Evolutionary conservation across 2,888 invertebrate species (phyloP).

Genomic region (Agrotis clavis): DNA sequence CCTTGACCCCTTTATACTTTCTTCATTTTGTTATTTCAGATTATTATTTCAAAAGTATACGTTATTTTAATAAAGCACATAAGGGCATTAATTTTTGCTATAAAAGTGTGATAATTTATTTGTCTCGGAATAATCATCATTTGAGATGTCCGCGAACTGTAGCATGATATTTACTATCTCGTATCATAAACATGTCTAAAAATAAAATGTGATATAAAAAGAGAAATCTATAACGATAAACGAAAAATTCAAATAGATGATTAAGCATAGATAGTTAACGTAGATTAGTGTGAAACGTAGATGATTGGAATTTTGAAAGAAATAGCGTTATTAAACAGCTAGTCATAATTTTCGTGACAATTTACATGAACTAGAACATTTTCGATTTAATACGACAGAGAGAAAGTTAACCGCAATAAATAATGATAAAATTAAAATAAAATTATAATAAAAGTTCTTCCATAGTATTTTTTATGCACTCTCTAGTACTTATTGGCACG

Average conservation of each 20-base stretch:
- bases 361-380: constrained; percentile 27
- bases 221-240: constrained; percentile 29
- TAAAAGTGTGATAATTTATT: not conserved
- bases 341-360: constrained; percentile 22
- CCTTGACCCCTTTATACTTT: not conserved
- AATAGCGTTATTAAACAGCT: constrained; percentile 15
- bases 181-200: constrained; percentile 10
- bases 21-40: not conserved
- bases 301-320: constrained; percentile 32
- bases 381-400: constrained; percentile 39
- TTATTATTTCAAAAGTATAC: not conserved
- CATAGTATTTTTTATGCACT: constrained; percentile 62
- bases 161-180: not conserved
- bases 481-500: constrained; percentile 54
- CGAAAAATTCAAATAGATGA: constrained; percentile 22
- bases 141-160: not conserved
- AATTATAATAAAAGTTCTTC: constrained; percentile 44
- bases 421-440: constrained; percentile 25
- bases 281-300: constrained; percentile 48
- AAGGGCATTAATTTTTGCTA: not conserved
- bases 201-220: constrained; percentile 55
- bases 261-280: constrained; percentile 34
- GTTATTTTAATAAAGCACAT: not conserved
- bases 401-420: constrained; percentile 42
- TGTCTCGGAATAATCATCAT: too few species aligned